Percentiles rank a stretch among this genome's conserved stretches.
These are phyloP conservation scores for Ahaetulla prasina DNA, from an alignment of 2,113 vertebrate genomes.

Conservation along the genomic window DNA sequence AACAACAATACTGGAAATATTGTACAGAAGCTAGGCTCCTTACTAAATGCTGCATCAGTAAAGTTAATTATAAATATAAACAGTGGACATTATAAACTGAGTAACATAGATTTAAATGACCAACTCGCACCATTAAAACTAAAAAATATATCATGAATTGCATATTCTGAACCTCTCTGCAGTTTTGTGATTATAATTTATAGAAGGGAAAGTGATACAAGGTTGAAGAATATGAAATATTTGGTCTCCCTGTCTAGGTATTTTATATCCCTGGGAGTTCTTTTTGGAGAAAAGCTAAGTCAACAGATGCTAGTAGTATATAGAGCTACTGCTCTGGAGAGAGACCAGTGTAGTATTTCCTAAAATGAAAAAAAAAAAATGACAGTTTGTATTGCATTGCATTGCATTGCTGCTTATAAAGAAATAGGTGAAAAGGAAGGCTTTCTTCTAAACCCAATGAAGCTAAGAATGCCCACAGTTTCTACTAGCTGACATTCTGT, in stretches of 20 bases:
- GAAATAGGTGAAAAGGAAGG: not conserved
- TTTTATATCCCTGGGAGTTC: not conserved
- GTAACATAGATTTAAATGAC: not conserved
- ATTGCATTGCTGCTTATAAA: not conserved
- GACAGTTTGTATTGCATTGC: not conserved
- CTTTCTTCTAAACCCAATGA: not conserved
- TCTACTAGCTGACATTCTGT: not conserved
- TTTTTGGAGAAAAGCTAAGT: not conserved
- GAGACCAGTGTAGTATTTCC: not conserved
- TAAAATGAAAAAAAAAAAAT: not conserved
- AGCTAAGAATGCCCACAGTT: not conserved
- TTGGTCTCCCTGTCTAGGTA: not conserved
- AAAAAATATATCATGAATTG: not conserved
- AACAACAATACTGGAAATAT: not conserved
- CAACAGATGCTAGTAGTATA: not conserved
- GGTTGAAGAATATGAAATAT: slow-evolving; percentile 9
- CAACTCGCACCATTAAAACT: not conserved
- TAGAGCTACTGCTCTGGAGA: not conserved
- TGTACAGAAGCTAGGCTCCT: not conserved
- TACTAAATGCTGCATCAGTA: not conserved
- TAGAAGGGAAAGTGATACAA: not conserved
- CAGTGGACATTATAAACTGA: not conserved
- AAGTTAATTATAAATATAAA: not conserved
- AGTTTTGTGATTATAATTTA: not conserved
- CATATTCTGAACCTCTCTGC: not conserved